Base-by-base conservation (phyloP, 2,888 invertebrate genomes). In the Agapostemon virescens region DNA sequence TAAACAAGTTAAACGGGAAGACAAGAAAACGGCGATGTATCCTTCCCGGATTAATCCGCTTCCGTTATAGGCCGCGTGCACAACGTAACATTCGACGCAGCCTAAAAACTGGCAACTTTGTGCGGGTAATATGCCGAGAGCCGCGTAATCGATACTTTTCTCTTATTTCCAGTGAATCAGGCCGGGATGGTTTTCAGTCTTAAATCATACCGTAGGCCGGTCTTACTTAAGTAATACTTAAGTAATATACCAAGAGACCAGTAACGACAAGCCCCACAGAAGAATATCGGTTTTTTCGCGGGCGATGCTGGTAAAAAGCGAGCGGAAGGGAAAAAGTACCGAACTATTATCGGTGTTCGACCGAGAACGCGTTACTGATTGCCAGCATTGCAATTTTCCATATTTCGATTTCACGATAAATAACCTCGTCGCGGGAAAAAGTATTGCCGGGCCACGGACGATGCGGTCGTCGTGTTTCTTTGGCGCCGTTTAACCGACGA, bases 271-370 rank as follows among this genome's bases (percentile, higher is more conserved):
- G 52, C n/a, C 15, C 30, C 55, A 13, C 52, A 77, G 40, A 64
- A 66, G n/a, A 69, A 40, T 55, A 68, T 20, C 11, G 15, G 26
- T 20, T 20, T 49, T 77, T 68, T 23, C 38, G 1, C 20, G 20
- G 5, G 17, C 23, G n/a, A 63, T 17, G 49, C 6, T n/a, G 20
- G 17, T 11, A 69, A 69, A 69, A 45, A 23, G 23, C 20, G 36
- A 23, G 26, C 49, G 42, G 40, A 38, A 45, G 63, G 30, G 23
- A 64, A 58, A 73, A n/a, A 45, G 36, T 23, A 68, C 26, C 49
- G 33, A 72, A 72, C 78, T 76, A 79, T 80, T 49, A 73, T 72
- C 79, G 78, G 6, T 30, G 61, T 63, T 68, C 40, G 49, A 63
- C 26, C 30, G 52, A 33, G 58, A 68, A 42, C 33, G 42, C 42